phyloP scores from a whole-genome alignment of 2,797 vertebrate genomes.

The Sebastiscus tertius region DNA sequence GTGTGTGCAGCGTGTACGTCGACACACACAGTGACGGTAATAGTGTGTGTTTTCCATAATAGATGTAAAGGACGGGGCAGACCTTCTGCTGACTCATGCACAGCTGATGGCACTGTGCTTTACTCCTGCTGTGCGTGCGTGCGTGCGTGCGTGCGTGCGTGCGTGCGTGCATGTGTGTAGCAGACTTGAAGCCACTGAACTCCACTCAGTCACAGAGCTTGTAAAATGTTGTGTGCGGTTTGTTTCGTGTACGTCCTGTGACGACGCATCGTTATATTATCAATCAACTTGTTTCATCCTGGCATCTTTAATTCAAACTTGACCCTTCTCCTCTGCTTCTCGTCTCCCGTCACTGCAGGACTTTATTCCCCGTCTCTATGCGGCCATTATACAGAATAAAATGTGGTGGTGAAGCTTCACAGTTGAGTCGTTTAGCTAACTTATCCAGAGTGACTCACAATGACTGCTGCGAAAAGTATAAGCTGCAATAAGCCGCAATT shows the following conservation, averaged over 20 bases:
- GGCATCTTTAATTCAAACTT: neutral
- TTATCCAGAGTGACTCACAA: conserved; percentile 45
- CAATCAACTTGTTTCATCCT: neutral
- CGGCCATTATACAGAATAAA: neutral
- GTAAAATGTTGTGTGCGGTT: neutral
- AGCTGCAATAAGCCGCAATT: conserved; percentile 31
- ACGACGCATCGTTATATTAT: neutral
- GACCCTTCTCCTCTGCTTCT: neutral
- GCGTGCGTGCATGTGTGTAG: too few relatives aligned
- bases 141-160: too few relatives aligned
- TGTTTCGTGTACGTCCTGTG: neutral
- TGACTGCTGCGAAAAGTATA: neutral
- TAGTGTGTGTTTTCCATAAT: neutral
- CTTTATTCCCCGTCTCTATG: neutral
- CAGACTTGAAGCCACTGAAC: neutral
- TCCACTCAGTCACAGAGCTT: neutral
- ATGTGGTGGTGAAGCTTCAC: neutral
- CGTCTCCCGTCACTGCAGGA: neutral
- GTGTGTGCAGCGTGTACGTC: neutral
- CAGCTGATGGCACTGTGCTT: neutral
- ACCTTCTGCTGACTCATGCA: conserved; percentile 3
- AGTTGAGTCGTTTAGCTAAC: neutral
- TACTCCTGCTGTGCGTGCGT: neutral
- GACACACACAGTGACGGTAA: neutral
- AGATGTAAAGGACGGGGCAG: neutral